Evolutionary conservation across 2,797 vertebrate genomes (phyloP).

Genomic region (Phylloscopus collybita): DNA sequence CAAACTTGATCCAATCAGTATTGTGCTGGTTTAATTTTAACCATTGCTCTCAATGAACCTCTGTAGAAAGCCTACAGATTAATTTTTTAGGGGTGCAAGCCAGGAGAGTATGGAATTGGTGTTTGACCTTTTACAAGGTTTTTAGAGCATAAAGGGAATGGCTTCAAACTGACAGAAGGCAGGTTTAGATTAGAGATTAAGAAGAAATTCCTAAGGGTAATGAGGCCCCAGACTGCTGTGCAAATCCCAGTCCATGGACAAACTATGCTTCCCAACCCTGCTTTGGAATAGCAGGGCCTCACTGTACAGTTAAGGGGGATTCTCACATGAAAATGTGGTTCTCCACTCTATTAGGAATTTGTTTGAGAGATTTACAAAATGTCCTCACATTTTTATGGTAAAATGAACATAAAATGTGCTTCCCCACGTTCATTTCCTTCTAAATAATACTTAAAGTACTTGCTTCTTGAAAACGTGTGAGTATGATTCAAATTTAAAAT

Average conservation of each 20-base stretch:
- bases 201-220: not conserved
- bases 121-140: not conserved
- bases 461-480: not conserved
- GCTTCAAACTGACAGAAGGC: not conserved
- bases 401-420: slow-evolving; percentile 41
- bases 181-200: not conserved
- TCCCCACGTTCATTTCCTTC: not conserved
- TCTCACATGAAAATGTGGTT: not conserved
- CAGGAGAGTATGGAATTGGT: not conserved
- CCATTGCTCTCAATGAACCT: not conserved
- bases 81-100: not conserved
- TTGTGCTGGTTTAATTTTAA: not conserved
- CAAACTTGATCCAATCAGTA: not conserved
- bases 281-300: not conserved
- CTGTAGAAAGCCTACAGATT: not conserved
- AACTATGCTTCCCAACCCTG: not conserved
- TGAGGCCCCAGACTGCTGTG: not conserved
- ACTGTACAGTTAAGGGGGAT: not conserved
- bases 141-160: not conserved
- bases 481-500: slow-evolving; percentile 5
- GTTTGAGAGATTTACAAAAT: not conserved
- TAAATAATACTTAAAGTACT: not conserved
- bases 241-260: not conserved
- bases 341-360: not conserved
- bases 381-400: not conserved